Conservation (phyloP, 2,888 invertebrate genomes). For the Diloba caeruleocephala region DNA sequence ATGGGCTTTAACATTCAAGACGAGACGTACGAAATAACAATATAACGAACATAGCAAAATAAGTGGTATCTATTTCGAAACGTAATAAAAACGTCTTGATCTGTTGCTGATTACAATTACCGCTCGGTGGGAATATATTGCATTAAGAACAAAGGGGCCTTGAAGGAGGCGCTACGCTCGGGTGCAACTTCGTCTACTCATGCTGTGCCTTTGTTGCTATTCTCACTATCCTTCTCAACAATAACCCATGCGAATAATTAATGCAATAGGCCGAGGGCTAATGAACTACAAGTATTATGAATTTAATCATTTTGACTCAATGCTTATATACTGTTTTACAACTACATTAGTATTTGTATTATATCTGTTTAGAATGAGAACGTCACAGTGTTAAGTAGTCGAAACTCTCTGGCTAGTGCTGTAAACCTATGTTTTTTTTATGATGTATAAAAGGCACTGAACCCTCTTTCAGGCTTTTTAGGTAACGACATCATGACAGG, state of each 20-base stretch:
- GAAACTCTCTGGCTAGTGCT: too few species aligned
- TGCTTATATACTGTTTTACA: conserved; percentile 1
- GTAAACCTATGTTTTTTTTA: too few species aligned
- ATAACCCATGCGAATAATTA: conserved; percentile 52
- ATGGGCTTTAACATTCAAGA: conserved; percentile 12
- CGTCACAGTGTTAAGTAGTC: too few species aligned
- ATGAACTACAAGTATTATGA: conserved; percentile 46
- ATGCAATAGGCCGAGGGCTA: conserved; percentile 52
- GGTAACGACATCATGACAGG: too few species aligned
- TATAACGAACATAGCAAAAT: conserved; percentile 42
- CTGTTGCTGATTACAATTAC: conserved; percentile 77
- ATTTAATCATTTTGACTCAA: conserved; percentile 36
- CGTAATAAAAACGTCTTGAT: conserved; percentile 71
- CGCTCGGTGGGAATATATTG: conserved; percentile 81
- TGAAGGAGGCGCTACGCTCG: conserved; percentile 73
- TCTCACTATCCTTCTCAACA: conserved; percentile 58
- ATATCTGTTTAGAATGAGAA: too few species aligned
- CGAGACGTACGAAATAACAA: conserved; percentile 10
- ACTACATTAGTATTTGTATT: too few species aligned
- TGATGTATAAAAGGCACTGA: too few species aligned
- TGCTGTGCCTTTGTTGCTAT: conserved; percentile 55
- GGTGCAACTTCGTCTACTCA: conserved; percentile 63
- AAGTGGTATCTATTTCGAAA: conserved; percentile 65
- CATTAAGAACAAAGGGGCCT: conserved; percentile 81
- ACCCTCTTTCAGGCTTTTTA: too few species aligned